Conservation (phyloP, 2,888 invertebrate genomes). For the Amorpha juglandis region DNA sequence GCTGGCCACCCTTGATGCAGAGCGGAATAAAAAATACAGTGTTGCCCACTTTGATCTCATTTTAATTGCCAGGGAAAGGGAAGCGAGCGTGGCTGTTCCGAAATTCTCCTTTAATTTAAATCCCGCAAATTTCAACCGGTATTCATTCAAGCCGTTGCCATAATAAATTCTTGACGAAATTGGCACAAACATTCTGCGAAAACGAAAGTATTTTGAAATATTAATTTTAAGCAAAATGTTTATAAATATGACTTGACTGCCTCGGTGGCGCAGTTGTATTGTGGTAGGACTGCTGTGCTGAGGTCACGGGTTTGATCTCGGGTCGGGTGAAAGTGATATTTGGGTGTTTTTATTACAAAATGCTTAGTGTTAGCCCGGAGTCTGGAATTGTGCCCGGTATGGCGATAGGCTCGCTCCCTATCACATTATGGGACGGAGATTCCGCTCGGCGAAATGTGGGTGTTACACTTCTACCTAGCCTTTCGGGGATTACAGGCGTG, state of each 20-base stretch:
- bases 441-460: too few species aligned
- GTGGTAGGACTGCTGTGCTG: too few species aligned
- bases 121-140: constrained; percentile 55
- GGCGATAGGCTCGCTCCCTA: too few species aligned
- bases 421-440: too few species aligned
- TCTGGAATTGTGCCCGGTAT: too few species aligned
- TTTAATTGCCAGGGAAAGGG: constrained; percentile 67
- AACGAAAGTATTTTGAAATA: constrained; percentile 28
- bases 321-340: too few species aligned
- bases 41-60: constrained; percentile 60
- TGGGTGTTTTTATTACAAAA: too few species aligned
- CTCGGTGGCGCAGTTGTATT: too few species aligned
- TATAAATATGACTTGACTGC: constrained; percentile 13
- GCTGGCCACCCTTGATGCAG: constrained; percentile 52
- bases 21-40: constrained; percentile 51
- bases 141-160: constrained; percentile 28
- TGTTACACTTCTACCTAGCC: too few species aligned
- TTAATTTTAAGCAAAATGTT: constrained; percentile 25
- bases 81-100: constrained; percentile 45
- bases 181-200: constrained; percentile 27
- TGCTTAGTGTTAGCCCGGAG: too few species aligned
- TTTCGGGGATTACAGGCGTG: too few species aligned
- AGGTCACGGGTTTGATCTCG: too few species aligned
- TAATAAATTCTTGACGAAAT: constrained; percentile 31
- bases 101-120: constrained; percentile 56